These are phyloP conservation scores for Thera obeliscata DNA, from an alignment of 2,888 invertebrate species.

Conservation along the genomic window DNA sequence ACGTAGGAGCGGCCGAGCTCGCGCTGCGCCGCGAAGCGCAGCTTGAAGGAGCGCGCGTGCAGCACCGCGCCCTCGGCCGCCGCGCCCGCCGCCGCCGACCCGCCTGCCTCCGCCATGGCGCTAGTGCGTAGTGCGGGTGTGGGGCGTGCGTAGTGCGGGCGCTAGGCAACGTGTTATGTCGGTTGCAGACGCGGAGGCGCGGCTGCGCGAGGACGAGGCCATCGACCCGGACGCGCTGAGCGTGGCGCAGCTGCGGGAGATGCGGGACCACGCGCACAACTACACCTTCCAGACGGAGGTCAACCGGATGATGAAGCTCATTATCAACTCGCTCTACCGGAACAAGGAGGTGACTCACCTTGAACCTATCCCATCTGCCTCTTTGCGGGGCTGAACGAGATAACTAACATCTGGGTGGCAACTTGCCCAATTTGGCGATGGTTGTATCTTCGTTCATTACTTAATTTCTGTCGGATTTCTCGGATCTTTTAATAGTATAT, in stretches of 20 bases:
- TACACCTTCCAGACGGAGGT: conserved; percentile 99
- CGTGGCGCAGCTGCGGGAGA: conserved; percentile 96
- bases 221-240: conserved; percentile 97
- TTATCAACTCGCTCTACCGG: conserved; percentile 99
- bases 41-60: conserved; percentile 35
- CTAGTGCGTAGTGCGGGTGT: neutral
- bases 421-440: no score
- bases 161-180: neutral
- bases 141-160: conserved; percentile 11
- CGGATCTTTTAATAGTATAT: no score
- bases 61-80: conserved; percentile 38
- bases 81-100: conserved; percentile 56
- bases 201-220: conserved; percentile 97
- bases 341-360: conserved; percentile 93
- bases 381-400: no score
- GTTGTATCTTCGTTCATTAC: no score
- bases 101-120: conserved; percentile 34
- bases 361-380: neutral
- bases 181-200: conserved; percentile 92
- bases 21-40: conserved; percentile 59
- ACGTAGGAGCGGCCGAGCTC: conserved; percentile 72
- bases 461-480: no score
- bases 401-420: no score
- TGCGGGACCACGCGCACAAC: conserved; percentile 94
- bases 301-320: conserved; percentile 99